Evolutionary conservation across 92 coral and sea anemone species (phyloP), one percentile per base, ranked within the genome.

Genomic region (Heteractis magnifica): DNA sequence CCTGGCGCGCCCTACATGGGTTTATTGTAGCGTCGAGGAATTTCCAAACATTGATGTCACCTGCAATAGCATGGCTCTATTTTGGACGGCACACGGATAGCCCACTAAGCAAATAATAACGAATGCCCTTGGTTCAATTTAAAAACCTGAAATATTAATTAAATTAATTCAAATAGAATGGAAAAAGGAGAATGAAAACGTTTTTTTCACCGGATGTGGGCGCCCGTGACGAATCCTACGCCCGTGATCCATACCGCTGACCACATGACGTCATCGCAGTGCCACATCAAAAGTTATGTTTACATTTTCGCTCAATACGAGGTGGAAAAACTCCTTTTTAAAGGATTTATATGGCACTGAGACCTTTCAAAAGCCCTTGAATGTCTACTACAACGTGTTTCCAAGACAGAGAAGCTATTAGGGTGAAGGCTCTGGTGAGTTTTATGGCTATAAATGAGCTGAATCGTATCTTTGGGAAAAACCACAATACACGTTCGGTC

Each of bases 351-450:
- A 77, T 78, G 70, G 88, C 71, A 56, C 48, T 60, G 4, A 68
- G 55, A 41, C 58, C 13, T 71, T 21, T 7, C 48, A 21, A 85
- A 65, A 65, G 49, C 55, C 75, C n/a, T 71, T 56, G 64, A 85
- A 79, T 68, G 77, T 85, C 83, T 79, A n/a, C 77, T 12, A 85
- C 77, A 26, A 82, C 72, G 78, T 72, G 90, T 74, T 75, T 92
- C 51, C 93, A 94, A 58, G 98, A 93, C 75, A 82, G 97, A 21
- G 98, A 95, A 64, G 98, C 95, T 49, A 94, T 95, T 76, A 91
- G 98, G 51, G 97, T 95, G n/a, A 90, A 89, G 86, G 98, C 97
- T 26, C 50, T 86, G 90, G 98, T 95, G 84, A 83, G 98, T 84
- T 68, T 68, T 21, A 4, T 10, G 73, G 15, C 0, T 0, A 68